These are phyloP conservation scores for Ctenosaura bakeri DNA, from an alignment of 2,797 vertebrate species.

Conservation along the genomic window DNA sequence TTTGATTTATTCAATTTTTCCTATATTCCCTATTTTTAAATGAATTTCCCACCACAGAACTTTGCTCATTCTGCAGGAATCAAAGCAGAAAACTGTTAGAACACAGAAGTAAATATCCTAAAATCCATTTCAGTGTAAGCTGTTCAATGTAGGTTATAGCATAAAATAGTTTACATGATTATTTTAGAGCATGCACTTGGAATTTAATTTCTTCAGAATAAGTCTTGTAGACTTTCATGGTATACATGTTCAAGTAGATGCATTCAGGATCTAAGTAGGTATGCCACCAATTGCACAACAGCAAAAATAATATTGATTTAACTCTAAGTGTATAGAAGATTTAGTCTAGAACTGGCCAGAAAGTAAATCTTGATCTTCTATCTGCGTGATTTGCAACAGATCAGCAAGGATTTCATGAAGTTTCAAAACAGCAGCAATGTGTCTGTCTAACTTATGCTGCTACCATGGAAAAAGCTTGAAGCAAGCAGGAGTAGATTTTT, in stretches of 20 bases:
- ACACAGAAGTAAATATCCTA: neutral
- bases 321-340: neutral
- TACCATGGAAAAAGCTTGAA: no score
- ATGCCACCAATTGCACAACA: neutral
- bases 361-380: neutral
- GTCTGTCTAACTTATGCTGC: no score
- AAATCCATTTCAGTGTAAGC: neutral
- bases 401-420: no score
- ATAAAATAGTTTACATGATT: neutral
- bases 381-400: neutral
- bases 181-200: neutral
- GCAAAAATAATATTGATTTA: neutral
- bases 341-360: neutral
- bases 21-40: neutral
- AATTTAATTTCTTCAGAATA: no score
- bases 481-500: no score
- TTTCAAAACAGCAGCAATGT: no score
- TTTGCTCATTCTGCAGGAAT: neutral
- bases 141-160: neutral
- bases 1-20: neutral
- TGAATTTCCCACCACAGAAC: fast-evolving
- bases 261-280: neutral
- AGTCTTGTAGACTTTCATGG: no score
- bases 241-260: no score
- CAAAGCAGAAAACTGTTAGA: neutral